These are phyloP conservation scores for Pontoporia blainvillei DNA, from an alignment of 2,113 vertebrate genomes.

Conservation along the genomic window DNA sequence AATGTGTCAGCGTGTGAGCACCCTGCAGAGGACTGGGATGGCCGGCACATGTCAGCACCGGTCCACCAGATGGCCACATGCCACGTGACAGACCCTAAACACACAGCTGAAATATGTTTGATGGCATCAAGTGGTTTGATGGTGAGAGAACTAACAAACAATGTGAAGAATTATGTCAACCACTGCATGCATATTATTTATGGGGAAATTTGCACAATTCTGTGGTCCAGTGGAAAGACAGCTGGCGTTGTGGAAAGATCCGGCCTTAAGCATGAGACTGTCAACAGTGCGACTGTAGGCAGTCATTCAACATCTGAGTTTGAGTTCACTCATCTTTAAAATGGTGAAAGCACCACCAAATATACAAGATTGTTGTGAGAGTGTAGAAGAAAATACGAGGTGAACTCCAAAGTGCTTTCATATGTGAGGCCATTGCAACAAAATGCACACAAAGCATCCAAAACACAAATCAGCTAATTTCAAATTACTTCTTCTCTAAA, in stretches of 20 bases:
- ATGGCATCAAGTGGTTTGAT: neutral
- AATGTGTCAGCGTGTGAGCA: neutral
- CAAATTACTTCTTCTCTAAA: neutral
- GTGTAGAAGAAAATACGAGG: neutral
- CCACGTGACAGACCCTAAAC: neutral
- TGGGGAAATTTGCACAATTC: neutral
- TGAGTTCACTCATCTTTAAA: neutral
- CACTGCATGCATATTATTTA: neutral
- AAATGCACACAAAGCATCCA: neutral
- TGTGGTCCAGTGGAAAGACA: neutral
- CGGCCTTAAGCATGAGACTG: neutral
- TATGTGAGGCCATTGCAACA: neutral
- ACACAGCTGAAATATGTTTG: neutral
- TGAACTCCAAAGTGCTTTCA: neutral
- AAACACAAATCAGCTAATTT: neutral
- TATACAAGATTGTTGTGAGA: neutral
- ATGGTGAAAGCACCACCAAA: neutral
- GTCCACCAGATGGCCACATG: neutral
- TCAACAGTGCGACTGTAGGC: neutral
- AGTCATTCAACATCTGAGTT: neutral
- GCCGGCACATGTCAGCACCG: neutral
- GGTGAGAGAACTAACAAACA: neutral
- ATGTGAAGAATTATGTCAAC: neutral
- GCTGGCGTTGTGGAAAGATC: neutral
- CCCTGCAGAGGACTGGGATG: neutral